A percentile compares a stretch with the other conserved stretches of the same genome.
phyloP scores from a whole-genome alignment of 2,888 invertebrate species.

The Synanthedon andrenaeformis region DNA sequence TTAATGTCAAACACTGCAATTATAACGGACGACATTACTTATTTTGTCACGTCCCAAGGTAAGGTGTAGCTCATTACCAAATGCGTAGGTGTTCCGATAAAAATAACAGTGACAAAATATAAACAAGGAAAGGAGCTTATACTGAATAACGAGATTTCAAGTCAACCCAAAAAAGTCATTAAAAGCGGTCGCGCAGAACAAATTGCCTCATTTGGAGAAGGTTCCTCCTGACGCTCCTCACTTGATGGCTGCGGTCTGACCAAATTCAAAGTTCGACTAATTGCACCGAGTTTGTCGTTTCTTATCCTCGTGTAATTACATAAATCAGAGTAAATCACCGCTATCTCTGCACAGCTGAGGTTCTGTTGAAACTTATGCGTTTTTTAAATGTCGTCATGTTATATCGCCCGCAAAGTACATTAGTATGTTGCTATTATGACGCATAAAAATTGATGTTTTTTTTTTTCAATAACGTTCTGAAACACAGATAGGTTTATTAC shows the following conservation, averaged over 20 bases:
- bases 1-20: not conserved
- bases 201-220: constrained; percentile 28
- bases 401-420: too few relatives aligned
- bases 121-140: constrained; percentile 16
- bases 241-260: constrained; percentile 12
- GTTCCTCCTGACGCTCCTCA: constrained; percentile 10
- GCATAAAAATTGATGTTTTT: too few relatives aligned
- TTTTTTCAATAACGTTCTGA: too few relatives aligned
- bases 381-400: too few relatives aligned
- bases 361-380: too few relatives aligned
- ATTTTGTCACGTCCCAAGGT: too few relatives aligned
- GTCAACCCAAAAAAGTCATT: constrained; percentile 28
- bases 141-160: constrained; percentile 24
- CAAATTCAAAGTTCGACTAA: constrained; percentile 22
- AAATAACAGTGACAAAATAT: constrained; percentile 18
- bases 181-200: constrained; percentile 28
- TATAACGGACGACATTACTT: too few relatives aligned
- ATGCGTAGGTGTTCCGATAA: constrained; percentile 9
- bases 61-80: too few relatives aligned
- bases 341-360: not conserved
- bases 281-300: constrained; percentile 19
- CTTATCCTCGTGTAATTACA: constrained; percentile 16
- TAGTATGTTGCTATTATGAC: too few relatives aligned
- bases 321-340: constrained; percentile 16
- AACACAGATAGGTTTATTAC: too few relatives aligned